Evolutionary conservation across 2,888 invertebrate genomes (phyloP).

Genomic region (Catocala sponsa): DNA sequence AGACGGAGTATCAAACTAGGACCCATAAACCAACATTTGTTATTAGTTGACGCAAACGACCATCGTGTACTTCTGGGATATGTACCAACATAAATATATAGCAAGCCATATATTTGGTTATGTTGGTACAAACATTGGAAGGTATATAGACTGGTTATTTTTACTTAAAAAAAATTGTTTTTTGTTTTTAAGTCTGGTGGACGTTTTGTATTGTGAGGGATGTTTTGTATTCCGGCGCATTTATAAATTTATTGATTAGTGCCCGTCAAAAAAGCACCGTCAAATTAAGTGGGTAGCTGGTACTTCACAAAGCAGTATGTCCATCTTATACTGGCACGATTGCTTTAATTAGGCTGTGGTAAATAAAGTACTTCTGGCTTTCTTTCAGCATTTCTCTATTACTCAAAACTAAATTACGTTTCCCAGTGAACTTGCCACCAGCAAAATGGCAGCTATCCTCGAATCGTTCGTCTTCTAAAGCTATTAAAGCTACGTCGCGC

Average conservation of each 20-base stretch:
- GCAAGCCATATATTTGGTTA: neutral
- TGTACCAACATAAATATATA: neutral
- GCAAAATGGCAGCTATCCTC: slow-evolving; percentile 16
- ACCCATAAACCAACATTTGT: slow-evolving; percentile 9
- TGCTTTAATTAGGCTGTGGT: too few relatives aligned
- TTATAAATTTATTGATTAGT: too few relatives aligned
- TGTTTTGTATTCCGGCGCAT: neutral
- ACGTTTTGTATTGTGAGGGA: neutral
- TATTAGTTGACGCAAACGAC: slow-evolving; percentile 7
- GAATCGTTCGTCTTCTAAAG: slow-evolving; percentile 38
- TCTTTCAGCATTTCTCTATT: neutral
- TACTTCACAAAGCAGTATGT: too few relatives aligned
- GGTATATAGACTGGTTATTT: neutral
- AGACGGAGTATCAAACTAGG: neutral
- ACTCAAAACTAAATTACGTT: slow-evolving; percentile 6
- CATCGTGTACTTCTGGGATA: neutral
- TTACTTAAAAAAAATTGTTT: slow-evolving; percentile 9
- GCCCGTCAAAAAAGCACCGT: too few relatives aligned
- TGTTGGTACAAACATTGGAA: neutral
- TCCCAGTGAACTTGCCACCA: slow-evolving; percentile 3
- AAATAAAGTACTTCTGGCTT: too few relatives aligned
- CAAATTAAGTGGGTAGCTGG: too few relatives aligned
- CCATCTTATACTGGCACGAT: too few relatives aligned
- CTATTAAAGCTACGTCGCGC: slow-evolving; percentile 46
- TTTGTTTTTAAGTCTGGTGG: slow-evolving; percentile 1